phyloP scores from a whole-genome alignment of 1,140 invertebrate genomes.

The Nymphalis io region DNA sequence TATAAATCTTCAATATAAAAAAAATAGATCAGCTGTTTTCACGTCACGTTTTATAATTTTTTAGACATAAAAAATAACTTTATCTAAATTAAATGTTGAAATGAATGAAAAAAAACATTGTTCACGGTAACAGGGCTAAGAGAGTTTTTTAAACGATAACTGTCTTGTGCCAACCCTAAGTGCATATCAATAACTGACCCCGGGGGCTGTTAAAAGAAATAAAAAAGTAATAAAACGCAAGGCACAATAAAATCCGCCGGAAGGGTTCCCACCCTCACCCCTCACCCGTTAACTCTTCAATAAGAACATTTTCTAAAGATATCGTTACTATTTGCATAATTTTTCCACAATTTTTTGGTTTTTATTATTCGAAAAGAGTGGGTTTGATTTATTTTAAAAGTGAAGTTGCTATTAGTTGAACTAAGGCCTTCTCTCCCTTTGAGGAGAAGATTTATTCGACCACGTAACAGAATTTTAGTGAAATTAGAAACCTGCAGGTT shows the following conservation, averaged over 20 bases:
- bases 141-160: neutral
- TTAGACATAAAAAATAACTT: no score
- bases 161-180: slow-evolving; percentile 4
- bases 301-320: slow-evolving; percentile 29
- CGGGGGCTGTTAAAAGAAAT: slow-evolving; percentile 61
- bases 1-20: no score
- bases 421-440: no score
- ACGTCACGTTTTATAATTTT: no score
- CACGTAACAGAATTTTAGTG: no score
- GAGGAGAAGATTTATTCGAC: no score
- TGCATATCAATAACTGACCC: slow-evolving; percentile 50
- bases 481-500: no score
- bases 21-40: no score
- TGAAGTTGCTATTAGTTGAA: no score
- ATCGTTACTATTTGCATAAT: slow-evolving; percentile 42
- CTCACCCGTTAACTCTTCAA: slow-evolving; percentile 16
- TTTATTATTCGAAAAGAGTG: slow-evolving; percentile 12
- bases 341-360: slow-evolving; percentile 22
- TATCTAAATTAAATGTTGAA: no score
- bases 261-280: slow-evolving; percentile 45
- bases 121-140: no score
- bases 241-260: slow-evolving; percentile 54
- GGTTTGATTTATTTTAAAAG: neutral
- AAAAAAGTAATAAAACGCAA: slow-evolving; percentile 73
- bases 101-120: no score